Percentiles rank a stretch among this genome's conserved stretches.
These are phyloP conservation scores for Cherax destructor DNA, from an alignment of 1,140 invertebrate species.

Conservation along the genomic window DNA sequence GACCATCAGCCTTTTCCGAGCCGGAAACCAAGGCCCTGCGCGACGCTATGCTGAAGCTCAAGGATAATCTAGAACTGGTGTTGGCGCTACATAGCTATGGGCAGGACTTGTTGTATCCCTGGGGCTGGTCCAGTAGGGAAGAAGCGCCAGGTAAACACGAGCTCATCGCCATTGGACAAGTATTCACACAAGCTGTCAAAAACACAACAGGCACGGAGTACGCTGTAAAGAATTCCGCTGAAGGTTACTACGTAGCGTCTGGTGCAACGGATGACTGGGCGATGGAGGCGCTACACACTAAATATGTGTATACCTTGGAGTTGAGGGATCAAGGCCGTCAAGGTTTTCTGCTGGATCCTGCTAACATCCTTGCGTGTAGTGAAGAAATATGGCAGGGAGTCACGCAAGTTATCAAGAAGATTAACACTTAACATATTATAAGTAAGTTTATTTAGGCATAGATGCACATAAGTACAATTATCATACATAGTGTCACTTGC, in stretches of 20 bases:
- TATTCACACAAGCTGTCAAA: neutral
- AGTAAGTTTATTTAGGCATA: too few relatives aligned
- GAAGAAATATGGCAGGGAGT: conserved; percentile 84
- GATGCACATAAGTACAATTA: too few relatives aligned
- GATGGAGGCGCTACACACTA: conserved; percentile 73
- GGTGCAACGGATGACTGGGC: conserved; percentile 77
- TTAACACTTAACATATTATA: neutral
- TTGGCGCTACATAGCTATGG: conserved; percentile 92
- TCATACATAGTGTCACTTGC: too few relatives aligned
- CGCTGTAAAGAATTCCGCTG: conserved; percentile 60
- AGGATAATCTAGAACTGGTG: conserved; percentile 81
- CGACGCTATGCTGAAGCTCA: conserved; percentile 60
- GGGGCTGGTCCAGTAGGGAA: conserved; percentile 74
- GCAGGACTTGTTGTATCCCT: conserved; percentile 89
- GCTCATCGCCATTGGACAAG: neutral
- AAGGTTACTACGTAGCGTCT: conserved; percentile 72
- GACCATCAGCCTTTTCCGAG: conserved; percentile 76
- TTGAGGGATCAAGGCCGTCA: conserved; percentile 82
- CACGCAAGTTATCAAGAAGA: conserved; percentile 32
- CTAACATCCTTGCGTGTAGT: conserved; percentile 83
- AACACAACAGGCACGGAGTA: conserved; percentile 10
- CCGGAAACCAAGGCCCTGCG: conserved; percentile 73
- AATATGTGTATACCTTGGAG: conserved; percentile 83
- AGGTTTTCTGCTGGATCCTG: conserved; percentile 84
- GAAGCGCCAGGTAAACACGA: neutral